A percentile compares a stretch with the other conserved stretches of the same genome.
phyloP scores from a whole-genome alignment of 2,888 invertebrate species.

The Hipparchia sbordonii region DNA sequence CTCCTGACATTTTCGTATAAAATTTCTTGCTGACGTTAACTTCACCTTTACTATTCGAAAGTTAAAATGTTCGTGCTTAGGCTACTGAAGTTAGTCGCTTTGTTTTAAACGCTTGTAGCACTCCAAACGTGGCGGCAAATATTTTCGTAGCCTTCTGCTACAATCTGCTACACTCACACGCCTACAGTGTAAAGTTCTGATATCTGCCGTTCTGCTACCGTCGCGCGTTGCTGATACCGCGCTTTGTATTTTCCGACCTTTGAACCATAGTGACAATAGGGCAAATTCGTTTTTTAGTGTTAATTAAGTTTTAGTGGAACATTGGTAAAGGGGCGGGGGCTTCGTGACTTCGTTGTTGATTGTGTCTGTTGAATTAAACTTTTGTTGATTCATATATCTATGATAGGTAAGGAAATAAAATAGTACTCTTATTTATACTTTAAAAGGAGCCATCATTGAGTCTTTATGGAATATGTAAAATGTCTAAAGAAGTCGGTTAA shows the following conservation, averaged over 20 bases:
- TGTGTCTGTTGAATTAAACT: neutral
- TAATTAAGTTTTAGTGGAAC: slow-evolving; percentile 51
- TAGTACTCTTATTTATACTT: too few relatives aligned
- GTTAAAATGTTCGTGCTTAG: too few relatives aligned
- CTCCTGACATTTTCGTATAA: too few relatives aligned
- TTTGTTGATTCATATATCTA: neutral
- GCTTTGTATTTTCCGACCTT: neutral
- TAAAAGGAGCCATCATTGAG: too few relatives aligned
- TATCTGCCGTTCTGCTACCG: neutral
- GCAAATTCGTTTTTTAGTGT: slow-evolving; percentile 69
- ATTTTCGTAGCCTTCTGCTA: too few relatives aligned
- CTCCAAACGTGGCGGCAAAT: too few relatives aligned
- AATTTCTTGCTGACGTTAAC: too few relatives aligned
- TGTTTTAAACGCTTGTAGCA: too few relatives aligned
- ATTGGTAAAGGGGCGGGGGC: slow-evolving; percentile 42
- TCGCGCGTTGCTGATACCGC: neutral
- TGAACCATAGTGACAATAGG: slow-evolving; percentile 42
- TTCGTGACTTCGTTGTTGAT: slow-evolving; percentile 40
- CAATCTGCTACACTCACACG: too few relatives aligned
- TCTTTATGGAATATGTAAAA: neutral
- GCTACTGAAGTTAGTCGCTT: too few relatives aligned
- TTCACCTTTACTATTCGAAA: too few relatives aligned
- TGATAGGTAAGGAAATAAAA: neutral
- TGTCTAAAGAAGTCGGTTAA: neutral
- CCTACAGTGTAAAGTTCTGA: neutral